Conservation (phyloP, 2,888 invertebrate genomes). For the Limnephilus auricula region DNA sequence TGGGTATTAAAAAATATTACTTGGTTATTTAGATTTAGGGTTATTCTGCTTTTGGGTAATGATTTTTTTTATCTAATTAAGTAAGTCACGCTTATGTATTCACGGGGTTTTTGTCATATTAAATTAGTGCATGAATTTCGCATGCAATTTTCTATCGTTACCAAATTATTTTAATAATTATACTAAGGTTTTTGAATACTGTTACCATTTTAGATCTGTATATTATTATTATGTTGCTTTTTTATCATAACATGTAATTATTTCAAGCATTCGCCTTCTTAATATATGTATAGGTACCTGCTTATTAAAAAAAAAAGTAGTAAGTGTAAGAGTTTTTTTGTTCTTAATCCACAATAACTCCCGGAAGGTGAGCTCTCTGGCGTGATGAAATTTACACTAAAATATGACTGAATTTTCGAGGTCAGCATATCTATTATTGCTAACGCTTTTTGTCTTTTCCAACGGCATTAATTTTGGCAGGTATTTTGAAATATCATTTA, state of each 20-base stretch:
- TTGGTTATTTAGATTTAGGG: too few relatives aligned
- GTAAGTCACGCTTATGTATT: background rate
- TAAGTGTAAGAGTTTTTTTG: background rate
- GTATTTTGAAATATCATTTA: too few relatives aligned
- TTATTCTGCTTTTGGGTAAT: too few relatives aligned
- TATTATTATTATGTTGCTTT: background rate
- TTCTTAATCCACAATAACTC: background rate
- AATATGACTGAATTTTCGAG: too few relatives aligned
- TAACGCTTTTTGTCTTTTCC: background rate
- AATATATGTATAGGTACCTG: background rate
- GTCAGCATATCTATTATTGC: background rate
- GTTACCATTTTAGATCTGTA: background rate
- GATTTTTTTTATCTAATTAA: too few relatives aligned
- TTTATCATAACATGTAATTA: background rate
- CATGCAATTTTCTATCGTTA: background rate
- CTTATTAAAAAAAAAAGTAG: background rate
- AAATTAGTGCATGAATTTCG: background rate
- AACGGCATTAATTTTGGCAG: too few relatives aligned
- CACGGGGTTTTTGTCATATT: background rate
- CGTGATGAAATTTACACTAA: background rate
- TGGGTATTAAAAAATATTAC: too few relatives aligned
- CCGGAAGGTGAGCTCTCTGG: background rate
- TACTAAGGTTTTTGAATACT: background rate
- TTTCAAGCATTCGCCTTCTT: background rate
- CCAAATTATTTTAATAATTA: background rate